These are phyloP conservation scores for Zoroaster sp. DNA, from an alignment of 53 echinoderm and acorn worm genomes.

Conservation along the genomic window DNA sequence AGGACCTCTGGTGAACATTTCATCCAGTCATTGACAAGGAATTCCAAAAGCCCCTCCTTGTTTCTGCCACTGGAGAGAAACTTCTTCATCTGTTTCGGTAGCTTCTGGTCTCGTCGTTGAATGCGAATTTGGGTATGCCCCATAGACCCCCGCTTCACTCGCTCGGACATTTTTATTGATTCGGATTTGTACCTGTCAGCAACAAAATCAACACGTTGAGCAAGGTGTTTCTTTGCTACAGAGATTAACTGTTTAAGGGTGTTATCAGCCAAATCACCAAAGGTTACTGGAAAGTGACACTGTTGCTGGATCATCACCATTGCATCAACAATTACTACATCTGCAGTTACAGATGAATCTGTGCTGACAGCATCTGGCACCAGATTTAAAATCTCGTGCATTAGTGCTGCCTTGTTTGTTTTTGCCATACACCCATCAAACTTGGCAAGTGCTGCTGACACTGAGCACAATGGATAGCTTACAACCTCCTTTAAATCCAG, in stretches of 20 bases:
- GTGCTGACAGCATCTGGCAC: constrained; percentile 29
- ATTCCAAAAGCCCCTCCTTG: constrained; percentile 43
- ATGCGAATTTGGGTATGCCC: constrained; percentile 19
- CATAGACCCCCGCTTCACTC: constrained; percentile 9
- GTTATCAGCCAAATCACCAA: constrained; percentile 10
- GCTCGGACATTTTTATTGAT: constrained; percentile 54
- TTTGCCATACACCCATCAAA: constrained; percentile 53
- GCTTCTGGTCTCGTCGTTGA: constrained; percentile 37
- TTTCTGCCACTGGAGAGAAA: constrained; percentile 41
- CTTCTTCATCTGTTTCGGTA: constrained; percentile 49
- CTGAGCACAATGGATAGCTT: constrained; percentile 47
- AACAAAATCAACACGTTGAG: constrained; percentile 59
- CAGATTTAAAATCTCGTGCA: constrained; percentile 35
- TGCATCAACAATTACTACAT: constrained; percentile 59
- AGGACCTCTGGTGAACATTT: constrained; percentile 5
- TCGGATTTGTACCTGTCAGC: constrained; percentile 42
- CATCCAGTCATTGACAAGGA: constrained; percentile 32
- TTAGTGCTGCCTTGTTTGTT: constrained; percentile 61
- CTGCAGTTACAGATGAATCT: constrained; percentile 5
- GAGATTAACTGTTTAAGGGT: constrained; percentile 10
- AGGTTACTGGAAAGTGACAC: constrained; percentile 14
- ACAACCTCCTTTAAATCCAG: constrained; percentile 55
- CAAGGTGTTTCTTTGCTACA: neutral
- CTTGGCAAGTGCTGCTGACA: constrained; percentile 51
- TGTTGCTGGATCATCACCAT: constrained; percentile 60